Percentiles rank a stretch among this genome's conserved stretches.
Evolutionary conservation across 2,888 invertebrate species (phyloP).

Genomic region (Lasioglossum zephyrum): DNA sequence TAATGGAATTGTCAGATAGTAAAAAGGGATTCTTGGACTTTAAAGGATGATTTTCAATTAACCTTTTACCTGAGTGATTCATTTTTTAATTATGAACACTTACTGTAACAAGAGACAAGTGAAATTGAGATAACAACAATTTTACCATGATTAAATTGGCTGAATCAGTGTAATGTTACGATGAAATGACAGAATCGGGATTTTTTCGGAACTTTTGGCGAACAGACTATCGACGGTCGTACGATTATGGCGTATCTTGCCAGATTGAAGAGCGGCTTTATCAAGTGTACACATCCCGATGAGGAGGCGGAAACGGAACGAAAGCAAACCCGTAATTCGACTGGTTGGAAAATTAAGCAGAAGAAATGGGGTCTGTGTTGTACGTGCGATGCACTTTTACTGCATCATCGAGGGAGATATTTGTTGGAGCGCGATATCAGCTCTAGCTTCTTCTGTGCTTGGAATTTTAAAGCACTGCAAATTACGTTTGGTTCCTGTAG

Average conservation of each 20-base stretch:
- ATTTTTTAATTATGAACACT: not conserved
- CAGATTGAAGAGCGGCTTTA: slow-evolving; percentile 16
- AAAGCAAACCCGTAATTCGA: slow-evolving; percentile 54
- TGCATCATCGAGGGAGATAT: slow-evolving; percentile 65
- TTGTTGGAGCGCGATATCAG: slow-evolving; percentile 61
- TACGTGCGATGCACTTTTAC: slow-evolving; percentile 72
- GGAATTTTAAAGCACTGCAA: slow-evolving; percentile 65
- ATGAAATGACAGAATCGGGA: not conserved
- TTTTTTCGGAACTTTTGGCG: not conserved
- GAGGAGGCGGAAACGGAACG: slow-evolving; percentile 11
- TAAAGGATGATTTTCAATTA: not conserved
- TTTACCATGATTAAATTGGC: not conserved
- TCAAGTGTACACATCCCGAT: slow-evolving; percentile 15
- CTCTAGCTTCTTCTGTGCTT: slow-evolving; percentile 57
- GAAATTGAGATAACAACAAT: no score
- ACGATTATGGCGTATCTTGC: slow-evolving; percentile 34
- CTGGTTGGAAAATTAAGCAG: slow-evolving; percentile 67
- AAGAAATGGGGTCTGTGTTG: slow-evolving; percentile 62
- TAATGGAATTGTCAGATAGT: no score
- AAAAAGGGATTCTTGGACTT: not conserved
- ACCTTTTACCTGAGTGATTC: not conserved
- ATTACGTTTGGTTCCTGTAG: slow-evolving; percentile 62
- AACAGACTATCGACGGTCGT: slow-evolving; percentile 19
- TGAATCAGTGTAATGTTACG: not conserved
- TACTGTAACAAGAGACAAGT: not conserved